Percentiles rank a stretch among this genome's conserved stretches.
phyloP scores from a whole-genome alignment of 1,140 invertebrate species.

The Rhyacophila brunnea region DNA sequence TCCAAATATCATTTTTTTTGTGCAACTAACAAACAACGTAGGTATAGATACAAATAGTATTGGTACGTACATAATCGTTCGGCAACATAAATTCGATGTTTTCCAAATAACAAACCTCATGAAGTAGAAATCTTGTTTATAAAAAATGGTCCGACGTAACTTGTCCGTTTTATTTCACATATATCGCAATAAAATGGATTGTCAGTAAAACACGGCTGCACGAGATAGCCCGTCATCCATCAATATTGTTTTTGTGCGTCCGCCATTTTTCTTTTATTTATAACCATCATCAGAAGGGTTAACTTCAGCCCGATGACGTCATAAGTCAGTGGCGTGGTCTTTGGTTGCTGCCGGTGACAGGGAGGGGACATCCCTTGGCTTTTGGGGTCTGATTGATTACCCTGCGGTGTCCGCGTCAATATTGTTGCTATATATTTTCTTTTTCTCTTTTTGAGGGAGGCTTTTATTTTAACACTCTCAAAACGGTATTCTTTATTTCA shows the following conservation, averaged over 20 bases:
- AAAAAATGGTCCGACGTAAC: no score
- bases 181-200: no score
- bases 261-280: neutral
- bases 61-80: no score
- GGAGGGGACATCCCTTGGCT: neutral
- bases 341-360: neutral
- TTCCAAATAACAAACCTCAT: no score
- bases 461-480: slow-evolving; percentile 1
- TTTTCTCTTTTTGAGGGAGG: neutral
- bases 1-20: no score
- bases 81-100: no score
- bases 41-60: no score
- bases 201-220: no score
- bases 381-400: neutral
- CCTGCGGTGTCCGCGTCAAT: slow-evolving; percentile 1
- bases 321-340: neutral
- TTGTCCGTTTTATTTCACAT: no score
- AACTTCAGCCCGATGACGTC: neutral
- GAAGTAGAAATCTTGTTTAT: no score
- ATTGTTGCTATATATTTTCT: neutral
- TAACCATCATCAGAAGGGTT: neutral
- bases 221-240: neutral
- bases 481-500: neutral
- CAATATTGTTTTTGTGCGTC: neutral
- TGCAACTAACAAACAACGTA: no score